Conservation (phyloP, 2,113 vertebrate genomes). For the Salvelinus alpinus region DNA sequence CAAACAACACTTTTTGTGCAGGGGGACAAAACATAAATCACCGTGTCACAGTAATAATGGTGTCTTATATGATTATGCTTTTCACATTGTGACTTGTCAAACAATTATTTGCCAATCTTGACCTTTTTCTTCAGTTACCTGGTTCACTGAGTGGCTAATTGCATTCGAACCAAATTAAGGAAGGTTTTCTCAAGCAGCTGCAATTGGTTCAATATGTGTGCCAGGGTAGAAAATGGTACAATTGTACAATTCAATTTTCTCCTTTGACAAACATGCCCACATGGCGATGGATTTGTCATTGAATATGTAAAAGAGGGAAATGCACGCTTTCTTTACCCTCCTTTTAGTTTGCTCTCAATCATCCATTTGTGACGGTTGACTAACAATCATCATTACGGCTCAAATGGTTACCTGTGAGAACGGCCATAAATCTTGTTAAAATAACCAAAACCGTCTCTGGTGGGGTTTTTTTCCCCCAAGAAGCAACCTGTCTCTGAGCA, state of each 20-base stretch:
- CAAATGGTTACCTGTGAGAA: conserved; percentile 90
- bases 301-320: conserved; percentile 44
- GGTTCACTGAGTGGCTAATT: conserved; percentile 72
- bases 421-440: conserved; percentile 96
- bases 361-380: conserved; percentile 85
- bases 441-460: conserved; percentile 90
- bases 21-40: conserved; percentile 48
- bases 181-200: conserved; percentile 41
- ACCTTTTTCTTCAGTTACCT: conserved; percentile 65
- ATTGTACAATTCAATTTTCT: conserved; percentile 18
- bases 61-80: conserved; percentile 54
- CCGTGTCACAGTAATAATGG: conserved; percentile 30
- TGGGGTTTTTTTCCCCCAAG: conserved; percentile 40
- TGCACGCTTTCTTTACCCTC: neutral
- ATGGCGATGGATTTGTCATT: conserved; percentile 39
- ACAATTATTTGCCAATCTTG: conserved; percentile 67
- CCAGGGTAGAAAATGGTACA: conserved; percentile 8
- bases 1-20: conserved; percentile 16
- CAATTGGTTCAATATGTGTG: conserved; percentile 58
- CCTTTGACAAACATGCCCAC: conserved; percentile 58
- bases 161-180: conserved; percentile 66
- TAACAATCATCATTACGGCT: conserved; percentile 92
- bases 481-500: conserved; percentile 95
- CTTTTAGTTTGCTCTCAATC: conserved; percentile 70
- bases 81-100: conserved; percentile 69